phyloP scores from a whole-genome alignment of 2,888 invertebrate genomes.

The Gasteruption jaculator region DNA sequence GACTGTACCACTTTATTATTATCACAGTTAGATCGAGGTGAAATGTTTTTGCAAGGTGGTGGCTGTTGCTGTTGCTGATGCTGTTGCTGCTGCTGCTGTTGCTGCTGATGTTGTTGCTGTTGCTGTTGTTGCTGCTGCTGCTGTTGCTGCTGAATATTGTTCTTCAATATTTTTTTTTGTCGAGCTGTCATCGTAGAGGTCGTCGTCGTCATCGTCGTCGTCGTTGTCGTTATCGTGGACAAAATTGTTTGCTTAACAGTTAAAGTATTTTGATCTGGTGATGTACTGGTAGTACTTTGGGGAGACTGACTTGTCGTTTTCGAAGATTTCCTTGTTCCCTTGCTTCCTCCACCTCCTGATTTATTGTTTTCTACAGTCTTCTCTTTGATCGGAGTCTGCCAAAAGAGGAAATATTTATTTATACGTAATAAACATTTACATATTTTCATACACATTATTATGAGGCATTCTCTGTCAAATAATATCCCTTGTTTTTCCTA shows the following conservation, averaged over 20 bases:
- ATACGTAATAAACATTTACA: no score
- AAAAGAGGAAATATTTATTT: no score
- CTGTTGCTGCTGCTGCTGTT: constrained; percentile 20
- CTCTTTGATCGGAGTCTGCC: constrained; percentile 40
- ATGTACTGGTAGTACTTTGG: constrained; percentile 37
- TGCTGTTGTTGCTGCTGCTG: constrained; percentile 22
- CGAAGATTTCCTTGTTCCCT: constrained; percentile 38
- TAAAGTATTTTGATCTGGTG: constrained; percentile 24
- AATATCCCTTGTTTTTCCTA: no score
- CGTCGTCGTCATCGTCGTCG: constrained; percentile 23
- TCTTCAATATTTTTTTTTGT: constrained; percentile 37
- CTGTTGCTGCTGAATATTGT: constrained; percentile 31
- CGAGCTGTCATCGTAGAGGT: constrained; percentile 26
- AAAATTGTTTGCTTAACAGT: constrained; percentile 26
- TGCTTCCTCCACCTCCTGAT: constrained; percentile 28
- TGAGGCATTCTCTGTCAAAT: no score
- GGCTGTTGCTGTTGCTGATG: constrained; percentile 12
- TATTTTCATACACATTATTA: no score
- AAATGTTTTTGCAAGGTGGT: constrained; percentile 33
- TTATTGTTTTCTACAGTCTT: constrained; percentile 39
- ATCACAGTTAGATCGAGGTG: constrained; percentile 49
- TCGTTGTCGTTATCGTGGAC: constrained; percentile 19
- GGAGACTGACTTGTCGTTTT: constrained; percentile 42
- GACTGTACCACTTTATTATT: constrained; percentile 42
- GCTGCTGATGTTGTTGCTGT: no score